Base-by-base conservation (phyloP, 1,140 invertebrate species). In the Coelopa frigida region DNA sequence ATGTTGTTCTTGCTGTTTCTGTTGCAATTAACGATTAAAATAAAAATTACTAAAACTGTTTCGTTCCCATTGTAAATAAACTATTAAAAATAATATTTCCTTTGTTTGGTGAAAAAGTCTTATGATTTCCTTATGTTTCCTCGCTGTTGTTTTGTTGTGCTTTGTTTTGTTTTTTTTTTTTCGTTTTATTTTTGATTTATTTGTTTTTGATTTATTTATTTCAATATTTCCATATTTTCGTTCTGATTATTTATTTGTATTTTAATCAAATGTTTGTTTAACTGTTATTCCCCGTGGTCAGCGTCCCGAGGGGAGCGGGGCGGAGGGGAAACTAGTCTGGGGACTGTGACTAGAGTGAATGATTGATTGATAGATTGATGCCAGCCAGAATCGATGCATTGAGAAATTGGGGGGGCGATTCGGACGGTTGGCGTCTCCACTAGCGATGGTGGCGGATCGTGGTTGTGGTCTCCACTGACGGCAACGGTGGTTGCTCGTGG, bases 301-400 rank as follows among this genome's bases (percentile, higher is more conserved):
- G n/a, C n/a, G n/a, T n/a, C n/a, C n/a, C n/a, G n/a, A n/a, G n/a
- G n/a, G n/a, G n/a, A n/a, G n/a, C n/a, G n/a, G n/a, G n/a, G n/a
- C n/a, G n/a, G n/a, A n/a, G n/a, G n/a, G n/a, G 17, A 35, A 44
- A 24, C 32, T 44, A 44, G 41, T 43, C 41, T 43, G 33, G 41
- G 33, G 41, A 43, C 41, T 43, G 41, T 43, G 41, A 43, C 41
- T 43, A 43, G 41, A 43, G 27, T 32, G 27, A 43, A 43, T 43
- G n/a, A n/a, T n/a, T n/a, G n/a, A n/a, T n/a, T n/a, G n/a, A n/a
- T n/a, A n/a, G n/a, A n/a, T n/a, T n/a, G n/a, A n/a, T n/a, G n/a
- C n/a, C n/a, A n/a, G n/a, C n/a, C n/a, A n/a, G n/a, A n/a, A n/a
- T n/a, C n/a, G n/a, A n/a, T n/a, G n/a, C n/a, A n/a, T n/a, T n/a